These are phyloP conservation scores for Todus mexicanus DNA, from an alignment of 2,797 vertebrate genomes.

Conservation along the genomic window DNA sequence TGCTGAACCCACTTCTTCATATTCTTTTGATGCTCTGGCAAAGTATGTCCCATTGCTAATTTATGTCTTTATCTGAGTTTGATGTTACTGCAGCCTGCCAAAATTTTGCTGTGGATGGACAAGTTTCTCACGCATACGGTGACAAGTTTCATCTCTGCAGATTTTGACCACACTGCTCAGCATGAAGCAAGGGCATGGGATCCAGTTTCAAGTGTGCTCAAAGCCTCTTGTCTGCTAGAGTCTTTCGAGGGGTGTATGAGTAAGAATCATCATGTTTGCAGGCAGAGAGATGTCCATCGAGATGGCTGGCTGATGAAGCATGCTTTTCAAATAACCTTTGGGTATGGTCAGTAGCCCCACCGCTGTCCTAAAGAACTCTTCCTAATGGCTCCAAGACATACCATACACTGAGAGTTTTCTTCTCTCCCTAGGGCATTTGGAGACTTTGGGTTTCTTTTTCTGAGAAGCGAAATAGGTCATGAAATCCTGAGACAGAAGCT, in stretches of 20 bases:
- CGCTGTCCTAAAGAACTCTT: fast-evolving
- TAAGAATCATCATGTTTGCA: too few species aligned
- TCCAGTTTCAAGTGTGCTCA: neutral
- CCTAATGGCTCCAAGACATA: neutral
- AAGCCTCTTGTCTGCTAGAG: neutral
- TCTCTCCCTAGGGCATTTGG: neutral
- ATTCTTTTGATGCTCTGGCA: neutral
- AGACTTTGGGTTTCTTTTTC: neutral
- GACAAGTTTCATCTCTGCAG: neutral
- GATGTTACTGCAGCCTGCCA: neutral
- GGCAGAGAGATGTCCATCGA: neutral
- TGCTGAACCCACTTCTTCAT: neutral
- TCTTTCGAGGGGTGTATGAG: neutral
- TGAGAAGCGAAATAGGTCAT: neutral
- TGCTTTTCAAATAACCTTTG: neutral
- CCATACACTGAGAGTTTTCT: neutral
- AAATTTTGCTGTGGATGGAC: neutral
- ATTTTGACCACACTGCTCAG: neutral
- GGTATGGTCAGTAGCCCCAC: neutral
- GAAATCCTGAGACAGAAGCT: neutral
- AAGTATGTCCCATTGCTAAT: neutral
- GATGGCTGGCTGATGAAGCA: neutral
- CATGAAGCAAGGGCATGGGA: neutral
- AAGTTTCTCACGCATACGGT: fast-evolving
- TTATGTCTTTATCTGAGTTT: neutral